Evolutionary conservation across 1,140 invertebrate genomes (phyloP).

Genomic region (Pinna nobilis): DNA sequence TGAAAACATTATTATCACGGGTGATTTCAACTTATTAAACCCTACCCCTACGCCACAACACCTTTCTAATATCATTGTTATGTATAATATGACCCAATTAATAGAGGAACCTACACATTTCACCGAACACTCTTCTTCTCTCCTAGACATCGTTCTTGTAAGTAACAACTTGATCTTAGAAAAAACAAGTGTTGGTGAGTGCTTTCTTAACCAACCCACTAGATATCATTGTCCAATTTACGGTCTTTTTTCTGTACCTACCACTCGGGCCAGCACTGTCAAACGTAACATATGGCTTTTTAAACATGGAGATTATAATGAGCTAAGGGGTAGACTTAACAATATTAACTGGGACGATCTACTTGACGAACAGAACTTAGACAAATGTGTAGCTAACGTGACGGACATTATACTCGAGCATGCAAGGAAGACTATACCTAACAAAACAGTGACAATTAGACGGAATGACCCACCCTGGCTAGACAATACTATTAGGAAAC

Average conservation of each 20-base stretch:
- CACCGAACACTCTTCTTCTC: too few species aligned
- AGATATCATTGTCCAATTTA: too few species aligned
- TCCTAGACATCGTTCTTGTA: too few species aligned
- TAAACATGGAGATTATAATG: background rate
- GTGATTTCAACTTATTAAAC: conserved; percentile 16
- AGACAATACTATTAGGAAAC: background rate
- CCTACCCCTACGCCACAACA: too few species aligned
- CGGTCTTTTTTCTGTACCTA: too few species aligned
- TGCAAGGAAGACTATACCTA: background rate
- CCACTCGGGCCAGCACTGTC: too few species aligned
- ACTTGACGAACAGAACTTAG: background rate
- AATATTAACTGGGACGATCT: background rate
- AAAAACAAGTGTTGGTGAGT: too few species aligned
- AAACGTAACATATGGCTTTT: conserved; percentile 9
- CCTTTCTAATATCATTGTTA: too few species aligned
- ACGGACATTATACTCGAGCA: background rate
- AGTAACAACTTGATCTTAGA: too few species aligned
- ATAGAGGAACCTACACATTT: too few species aligned
- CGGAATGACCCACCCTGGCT: background rate
- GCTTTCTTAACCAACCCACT: too few species aligned
- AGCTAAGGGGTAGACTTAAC: background rate
- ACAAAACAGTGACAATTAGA: background rate
- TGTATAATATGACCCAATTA: too few species aligned
- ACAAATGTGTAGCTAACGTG: background rate
- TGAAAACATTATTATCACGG: conserved; percentile 15